Conservation (phyloP, 2,113 vertebrate species). For the Prionailurus bengalensis region DNA sequence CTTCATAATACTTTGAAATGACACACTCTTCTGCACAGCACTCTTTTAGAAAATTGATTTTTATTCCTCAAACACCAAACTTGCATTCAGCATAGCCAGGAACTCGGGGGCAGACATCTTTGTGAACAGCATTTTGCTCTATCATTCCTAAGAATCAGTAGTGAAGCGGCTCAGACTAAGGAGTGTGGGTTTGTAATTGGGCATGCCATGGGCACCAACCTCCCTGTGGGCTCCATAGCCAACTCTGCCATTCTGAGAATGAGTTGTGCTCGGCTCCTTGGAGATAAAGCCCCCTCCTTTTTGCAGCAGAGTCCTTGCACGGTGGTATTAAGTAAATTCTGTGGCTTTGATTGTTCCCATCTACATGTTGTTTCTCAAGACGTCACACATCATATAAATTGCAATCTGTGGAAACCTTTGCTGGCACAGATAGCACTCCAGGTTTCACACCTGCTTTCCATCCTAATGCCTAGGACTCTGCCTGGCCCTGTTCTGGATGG, state of each 20-base stretch:
- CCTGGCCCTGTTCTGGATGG: background rate
- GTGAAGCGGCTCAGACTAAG: background rate
- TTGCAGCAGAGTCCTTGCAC: background rate
- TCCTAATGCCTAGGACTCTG: background rate
- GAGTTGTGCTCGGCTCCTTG: background rate
- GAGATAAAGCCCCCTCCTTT: background rate
- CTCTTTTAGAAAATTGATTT: conserved; percentile 54
- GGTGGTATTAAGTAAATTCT: background rate
- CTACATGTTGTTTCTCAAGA: background rate
- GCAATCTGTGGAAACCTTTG: background rate
- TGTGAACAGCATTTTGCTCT: background rate
- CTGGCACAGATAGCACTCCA: background rate
- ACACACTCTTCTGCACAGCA: background rate
- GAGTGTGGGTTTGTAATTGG: background rate
- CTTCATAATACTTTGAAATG: conserved; percentile 47
- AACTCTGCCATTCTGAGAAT: background rate
- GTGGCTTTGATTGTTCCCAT: background rate
- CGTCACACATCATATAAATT: background rate
- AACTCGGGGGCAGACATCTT: background rate
- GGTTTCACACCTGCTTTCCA: background rate
- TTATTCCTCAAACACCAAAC: conserved; percentile 14
- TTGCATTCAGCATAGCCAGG: background rate
- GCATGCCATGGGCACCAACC: no score
- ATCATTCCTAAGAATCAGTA: background rate
- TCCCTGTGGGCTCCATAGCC: background rate